Evolutionary conservation across 2,797 vertebrate genomes (phyloP).

Genomic region (Scolopax bukidnonensis): DNA sequence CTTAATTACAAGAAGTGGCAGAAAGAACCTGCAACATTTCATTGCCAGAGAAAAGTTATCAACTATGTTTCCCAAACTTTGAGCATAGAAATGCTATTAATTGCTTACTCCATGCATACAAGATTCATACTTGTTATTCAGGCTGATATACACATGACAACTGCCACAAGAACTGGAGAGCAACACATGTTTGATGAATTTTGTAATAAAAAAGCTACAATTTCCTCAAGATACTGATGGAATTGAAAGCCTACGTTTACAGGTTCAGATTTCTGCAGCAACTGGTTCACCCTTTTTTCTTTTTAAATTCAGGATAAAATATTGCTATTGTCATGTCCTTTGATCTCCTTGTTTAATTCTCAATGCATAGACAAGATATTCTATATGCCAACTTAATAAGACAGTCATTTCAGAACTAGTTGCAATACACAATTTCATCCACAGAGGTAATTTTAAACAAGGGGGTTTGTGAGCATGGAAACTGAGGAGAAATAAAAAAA

Average conservation of each 20-base stretch:
- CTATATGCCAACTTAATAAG: neutral
- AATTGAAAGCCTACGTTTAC: neutral
- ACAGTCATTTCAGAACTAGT: neutral
- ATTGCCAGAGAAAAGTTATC: slow-evolving; percentile 9
- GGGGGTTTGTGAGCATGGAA: neutral
- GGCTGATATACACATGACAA: neutral
- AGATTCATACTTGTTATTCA: neutral
- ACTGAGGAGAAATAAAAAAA: neutral
- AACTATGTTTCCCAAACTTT: slow-evolving; percentile 15
- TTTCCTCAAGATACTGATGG: neutral
- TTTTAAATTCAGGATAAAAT: slow-evolving; percentile 8
- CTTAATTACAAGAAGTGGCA: slow-evolving; percentile 49
- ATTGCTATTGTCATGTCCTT: neutral
- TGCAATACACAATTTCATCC: neutral
- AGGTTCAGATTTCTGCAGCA: neutral
- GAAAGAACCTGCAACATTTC: slow-evolving; percentile 38
- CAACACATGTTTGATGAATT: slow-evolving; percentile 26
- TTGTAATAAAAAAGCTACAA: neutral
- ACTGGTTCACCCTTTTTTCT: neutral
- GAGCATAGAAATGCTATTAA: neutral
- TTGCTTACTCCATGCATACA: neutral
- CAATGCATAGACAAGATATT: neutral
- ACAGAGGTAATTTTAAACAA: neutral
- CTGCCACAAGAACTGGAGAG: neutral
- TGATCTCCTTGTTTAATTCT: slow-evolving; percentile 3